These are phyloP conservation scores for Drosophila anceps DNA, from an alignment of 2,888 invertebrate genomes.

Conservation along the genomic window DNA sequence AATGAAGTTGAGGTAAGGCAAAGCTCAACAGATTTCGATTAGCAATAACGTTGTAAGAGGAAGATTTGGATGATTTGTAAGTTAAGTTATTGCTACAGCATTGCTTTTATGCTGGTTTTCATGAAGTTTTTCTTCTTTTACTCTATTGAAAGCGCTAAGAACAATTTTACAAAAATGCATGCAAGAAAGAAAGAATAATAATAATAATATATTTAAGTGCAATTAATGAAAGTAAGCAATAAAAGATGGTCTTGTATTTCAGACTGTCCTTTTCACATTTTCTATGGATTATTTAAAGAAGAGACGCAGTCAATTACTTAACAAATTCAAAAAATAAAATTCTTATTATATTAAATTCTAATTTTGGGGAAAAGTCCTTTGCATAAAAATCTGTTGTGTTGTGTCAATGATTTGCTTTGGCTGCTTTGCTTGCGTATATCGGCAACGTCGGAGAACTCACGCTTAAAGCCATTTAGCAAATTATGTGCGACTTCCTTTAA, in stretches of 20 bases:
- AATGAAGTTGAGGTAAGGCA: not conserved
- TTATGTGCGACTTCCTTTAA: conserved; percentile 69
- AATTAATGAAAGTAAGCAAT: too few relatives aligned
- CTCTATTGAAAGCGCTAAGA: too few relatives aligned
- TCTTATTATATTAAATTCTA: conserved; percentile 21
- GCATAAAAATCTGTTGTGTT: conserved; percentile 34
- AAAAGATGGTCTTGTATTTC: not conserved
- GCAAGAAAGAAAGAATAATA: too few relatives aligned
- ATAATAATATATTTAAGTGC: too few relatives aligned
- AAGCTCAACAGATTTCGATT: not conserved
- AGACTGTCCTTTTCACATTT: not conserved
- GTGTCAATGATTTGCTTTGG: conserved; percentile 23
- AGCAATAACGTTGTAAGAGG: too few relatives aligned
- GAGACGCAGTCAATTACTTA: conserved; percentile 11
- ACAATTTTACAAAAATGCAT: too few relatives aligned
- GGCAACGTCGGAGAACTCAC: conserved; percentile 25
- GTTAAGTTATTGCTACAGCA: too few relatives aligned
- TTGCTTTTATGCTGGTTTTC: too few relatives aligned
- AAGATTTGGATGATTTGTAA: too few relatives aligned
- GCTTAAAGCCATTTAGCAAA: conserved; percentile 76
- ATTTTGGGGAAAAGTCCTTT: conserved; percentile 25
- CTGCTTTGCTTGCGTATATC: not conserved
- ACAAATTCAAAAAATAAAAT: not conserved
- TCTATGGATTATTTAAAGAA: not conserved
- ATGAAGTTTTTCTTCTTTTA: too few relatives aligned